Base-by-base conservation (phyloP, 2,888 invertebrate genomes). In the Formica aserva region DNA sequence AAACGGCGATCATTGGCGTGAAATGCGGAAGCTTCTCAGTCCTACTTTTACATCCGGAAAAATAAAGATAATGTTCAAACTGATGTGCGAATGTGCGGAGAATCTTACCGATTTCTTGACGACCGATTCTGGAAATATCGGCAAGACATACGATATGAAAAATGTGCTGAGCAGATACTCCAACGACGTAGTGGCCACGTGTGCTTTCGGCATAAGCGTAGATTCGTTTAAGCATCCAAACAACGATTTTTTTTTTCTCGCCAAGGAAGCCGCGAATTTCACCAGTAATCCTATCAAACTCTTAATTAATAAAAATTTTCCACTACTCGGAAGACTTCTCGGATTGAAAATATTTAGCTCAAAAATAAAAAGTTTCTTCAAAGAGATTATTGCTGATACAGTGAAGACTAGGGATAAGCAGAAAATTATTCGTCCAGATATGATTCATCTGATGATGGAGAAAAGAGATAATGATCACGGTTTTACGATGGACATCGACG, bases 1-100 rank as follows among this genome's bases (percentile, higher is more conserved):
- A 0, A 66, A 62, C 2, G 65, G 41, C 22, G 94, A 95, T 0
- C 94, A 90, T 92, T 96, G 96, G 96, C 94, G 95, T 0, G 94
- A 95, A 6, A 95, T 96, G 95, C 92, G 96, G 15, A 93, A 94
- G 0, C 95, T 95, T 0, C 89, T 96, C 18, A 96, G 95, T 77
- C 96, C 96, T 32, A 32, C 8, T 0, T 96, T 96, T 92, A 96
- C 96, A 0, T 94, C 95, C 15, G 95, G 95, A 74, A 96, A 96
- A 91, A 96, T 96, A 95, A 95, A 95, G 69, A 91, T 92, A 18
- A 95, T 96, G 95, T 93, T 95, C 89, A 94, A 94, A 0, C 94
- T 95, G 57, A 72, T 86, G 3, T 82, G 86, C 0, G 92, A 92
- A n/a, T 93, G 93, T 26, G 26, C 26, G 26, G 26, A 26, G 26